Evolutionary conservation across 2,113 vertebrate species (phyloP).

Genomic region (Aphyosemion australe): DNA sequence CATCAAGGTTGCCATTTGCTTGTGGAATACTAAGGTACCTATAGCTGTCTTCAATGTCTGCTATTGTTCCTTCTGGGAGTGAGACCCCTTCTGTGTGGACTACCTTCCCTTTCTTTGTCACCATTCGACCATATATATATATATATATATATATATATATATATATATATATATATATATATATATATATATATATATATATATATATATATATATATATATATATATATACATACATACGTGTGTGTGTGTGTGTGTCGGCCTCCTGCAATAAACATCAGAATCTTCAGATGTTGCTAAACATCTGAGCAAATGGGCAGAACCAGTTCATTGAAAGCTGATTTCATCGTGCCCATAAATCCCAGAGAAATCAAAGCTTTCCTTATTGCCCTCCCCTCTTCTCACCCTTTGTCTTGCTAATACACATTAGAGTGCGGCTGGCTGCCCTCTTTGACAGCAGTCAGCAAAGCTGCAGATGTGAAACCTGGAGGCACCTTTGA

Average conservation of each 20-base stretch:
- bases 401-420: conserved; percentile 82
- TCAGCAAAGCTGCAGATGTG: conserved; percentile 74
- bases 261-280: conserved; percentile 71
- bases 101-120: too few relatives aligned
- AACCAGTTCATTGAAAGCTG: conserved; percentile 70
- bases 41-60: too few relatives aligned
- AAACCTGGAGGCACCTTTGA: conserved; percentile 74
- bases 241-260: conserved; percentile 61
- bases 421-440: conserved; percentile 79
- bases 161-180: too few relatives aligned
- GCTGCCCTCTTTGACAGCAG: conserved; percentile 78
- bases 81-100: too few relatives aligned
- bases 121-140: too few relatives aligned
- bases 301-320: conserved; percentile 73
- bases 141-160: too few relatives aligned
- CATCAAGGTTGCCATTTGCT: too few relatives aligned
- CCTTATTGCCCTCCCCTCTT: conserved; percentile 49
- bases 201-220: too few relatives aligned
- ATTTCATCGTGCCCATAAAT: conserved; percentile 83
- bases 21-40: too few relatives aligned
- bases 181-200: too few relatives aligned
- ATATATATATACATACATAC: too few relatives aligned
- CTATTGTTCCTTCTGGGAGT: too few relatives aligned
- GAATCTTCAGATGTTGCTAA: conserved; percentile 76
- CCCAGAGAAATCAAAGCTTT: conserved; percentile 80